phyloP scores from a whole-genome alignment of 2,113 vertebrate species.

The Carassius auratus region DNA sequence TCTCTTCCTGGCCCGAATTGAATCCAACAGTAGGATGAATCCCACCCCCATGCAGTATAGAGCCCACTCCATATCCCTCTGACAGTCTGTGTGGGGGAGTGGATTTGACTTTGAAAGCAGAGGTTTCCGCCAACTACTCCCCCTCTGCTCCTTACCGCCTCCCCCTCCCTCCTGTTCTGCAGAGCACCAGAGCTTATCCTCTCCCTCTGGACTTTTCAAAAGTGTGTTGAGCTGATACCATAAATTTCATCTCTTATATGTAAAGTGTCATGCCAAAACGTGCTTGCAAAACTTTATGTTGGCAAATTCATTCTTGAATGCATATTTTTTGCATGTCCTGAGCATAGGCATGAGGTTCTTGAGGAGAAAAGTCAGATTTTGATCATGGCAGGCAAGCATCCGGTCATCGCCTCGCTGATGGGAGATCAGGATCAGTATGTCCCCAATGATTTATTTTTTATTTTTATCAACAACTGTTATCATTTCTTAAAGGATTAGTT shows the following conservation, averaged over 20 bases:
- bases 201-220: slow-evolving; percentile 18
- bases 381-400: slow-evolving; percentile 90
- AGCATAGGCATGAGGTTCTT: slow-evolving; percentile 82
- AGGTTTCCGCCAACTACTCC: slow-evolving; percentile 73
- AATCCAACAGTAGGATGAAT: slow-evolving; percentile 53
- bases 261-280: background rate
- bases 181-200: slow-evolving; percentile 38
- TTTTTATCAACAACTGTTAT: background rate
- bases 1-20: slow-evolving; percentile 42
- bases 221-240: slow-evolving; percentile 25
- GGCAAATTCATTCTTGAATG: background rate
- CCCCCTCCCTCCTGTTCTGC: slow-evolving; percentile 51
- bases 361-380: slow-evolving; percentile 78
- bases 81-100: slow-evolving; percentile 64
- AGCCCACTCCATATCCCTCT: slow-evolving; percentile 49
- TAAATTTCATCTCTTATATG: slow-evolving; percentile 1
- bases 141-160: slow-evolving; percentile 51
- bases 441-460: slow-evolving; percentile 74
- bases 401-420: slow-evolving; percentile 88
- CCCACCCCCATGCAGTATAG: slow-evolving; percentile 50
- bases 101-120: slow-evolving; percentile 68
- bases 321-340: slow-evolving; percentile 42
- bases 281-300: background rate
- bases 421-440: slow-evolving; percentile 93
- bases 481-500: background rate